Base-by-base conservation (phyloP, 2,797 vertebrate species). In the Lycodopsis pacificus region DNA sequence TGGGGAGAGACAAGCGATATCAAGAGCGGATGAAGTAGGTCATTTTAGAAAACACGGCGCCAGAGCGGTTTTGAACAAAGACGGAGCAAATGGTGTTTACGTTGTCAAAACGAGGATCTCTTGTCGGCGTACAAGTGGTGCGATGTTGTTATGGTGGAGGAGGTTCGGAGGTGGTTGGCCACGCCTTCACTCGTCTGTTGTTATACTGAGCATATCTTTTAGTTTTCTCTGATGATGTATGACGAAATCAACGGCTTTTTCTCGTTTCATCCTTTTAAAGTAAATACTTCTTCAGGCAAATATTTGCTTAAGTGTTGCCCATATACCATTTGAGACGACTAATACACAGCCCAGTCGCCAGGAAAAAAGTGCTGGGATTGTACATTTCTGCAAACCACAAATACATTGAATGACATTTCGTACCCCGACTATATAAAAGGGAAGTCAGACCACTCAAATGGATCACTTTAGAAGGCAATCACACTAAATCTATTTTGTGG, bases 11-110 rank as follows among this genome's bases (percentile, higher is more conserved):
- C 56, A 32, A 59, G 59, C 49, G 49, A 51, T 27, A 66, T 22
- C 12, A 65, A 25, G 40, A 73, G 67, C 34, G 36, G 30, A 36
- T 65, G 69, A 78, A 70, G 58, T 27, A 48, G 49, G 42, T 80
- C 65, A 80, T 68, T 76, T 25, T 20, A 76, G 42, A 76, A 42
- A 73, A 68, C 56, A 27, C 42, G 20, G 69, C 34, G 49, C 61
- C 32, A 71, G 63, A 57, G 40, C 53, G 22, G 65, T 34, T 64
- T 57, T 9, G 17, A 68, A 57, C 48, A 73, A 49, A 67, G 61
- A 70, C 72, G 65, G 13, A 73, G 38, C 30, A 17, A n/a, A 65
- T 73, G 56, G 49, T 22, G 5, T 46, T 68, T 59, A 38, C 6
- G 15, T 63, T 59, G 62, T 51, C 38, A 38, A 64, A 34, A 75